These are phyloP conservation scores for Lasiurus borealis DNA, from an alignment of 2,113 vertebrate species.

Conservation along the genomic window DNA sequence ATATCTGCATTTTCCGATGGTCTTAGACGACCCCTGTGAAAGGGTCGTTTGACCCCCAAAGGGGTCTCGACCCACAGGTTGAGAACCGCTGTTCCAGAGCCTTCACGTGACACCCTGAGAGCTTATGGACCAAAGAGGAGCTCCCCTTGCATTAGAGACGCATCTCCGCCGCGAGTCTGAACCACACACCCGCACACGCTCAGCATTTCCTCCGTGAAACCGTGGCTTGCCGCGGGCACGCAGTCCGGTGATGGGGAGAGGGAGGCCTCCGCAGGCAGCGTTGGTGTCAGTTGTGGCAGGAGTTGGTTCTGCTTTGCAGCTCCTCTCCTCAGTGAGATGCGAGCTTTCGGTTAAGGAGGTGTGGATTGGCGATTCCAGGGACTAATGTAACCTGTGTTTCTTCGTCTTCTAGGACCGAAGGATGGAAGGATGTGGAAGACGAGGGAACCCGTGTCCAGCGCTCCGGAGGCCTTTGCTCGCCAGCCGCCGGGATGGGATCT, in stretches of 20 bases:
- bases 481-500: slow-evolving; percentile 33
- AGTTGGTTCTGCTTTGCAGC: not conserved
- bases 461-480: slow-evolving; percentile 6
- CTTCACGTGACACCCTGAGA: not conserved
- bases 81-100: too few species aligned
- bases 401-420: slow-evolving; percentile 64
- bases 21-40: too few species aligned
- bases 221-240: rapidly evolving
- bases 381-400: slow-evolving; percentile 1
- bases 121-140: not conserved
- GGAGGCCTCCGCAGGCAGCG: not conserved
- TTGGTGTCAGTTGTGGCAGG: not conserved
- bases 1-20: too few species aligned
- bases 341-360: not conserved
- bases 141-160: too few species aligned
- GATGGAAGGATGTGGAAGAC: slow-evolving; percentile 19
- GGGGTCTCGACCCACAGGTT: too few species aligned
- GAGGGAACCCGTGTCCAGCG: not conserved
- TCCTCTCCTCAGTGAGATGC: not conserved
- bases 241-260: not conserved
- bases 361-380: not conserved
- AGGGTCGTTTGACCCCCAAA: too few species aligned
- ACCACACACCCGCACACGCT: too few species aligned
- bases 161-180: not conserved
- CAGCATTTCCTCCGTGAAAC: rapidly evolving